Conservation (phyloP, 2,888 invertebrate species). For the Aphidius colemani region DNA sequence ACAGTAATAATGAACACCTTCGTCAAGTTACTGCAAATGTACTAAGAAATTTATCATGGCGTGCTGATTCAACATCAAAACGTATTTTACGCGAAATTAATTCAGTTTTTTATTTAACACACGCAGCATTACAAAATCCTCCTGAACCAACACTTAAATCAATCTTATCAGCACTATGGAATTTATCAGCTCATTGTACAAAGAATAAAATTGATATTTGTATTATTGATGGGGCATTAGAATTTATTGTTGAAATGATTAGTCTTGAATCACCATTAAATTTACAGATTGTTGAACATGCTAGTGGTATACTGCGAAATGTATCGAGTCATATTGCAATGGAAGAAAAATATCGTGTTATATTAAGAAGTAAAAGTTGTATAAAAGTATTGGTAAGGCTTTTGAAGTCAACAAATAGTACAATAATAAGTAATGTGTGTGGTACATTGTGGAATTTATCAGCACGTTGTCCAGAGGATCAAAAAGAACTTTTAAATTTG, state of each 20-base stretch:
- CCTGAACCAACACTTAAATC: constrained; percentile 94
- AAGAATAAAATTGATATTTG: constrained; percentile 94
- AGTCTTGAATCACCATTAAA: constrained; percentile 86
- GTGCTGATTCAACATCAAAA: constrained; percentile 24
- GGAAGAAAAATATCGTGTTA: constrained; percentile 82
- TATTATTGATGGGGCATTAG: constrained; percentile 83
- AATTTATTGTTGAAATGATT: constrained; percentile 85
- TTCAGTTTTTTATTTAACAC: constrained; percentile 82
- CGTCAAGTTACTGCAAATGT: constrained; percentile 26
- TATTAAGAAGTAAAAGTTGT: constrained; percentile 81
- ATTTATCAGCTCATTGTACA: constrained; percentile 91
- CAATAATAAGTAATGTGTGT: constrained; percentile 92
- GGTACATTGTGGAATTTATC: constrained; percentile 96
- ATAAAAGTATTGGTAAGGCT: constrained; percentile 85
- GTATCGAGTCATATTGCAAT: constrained; percentile 92
- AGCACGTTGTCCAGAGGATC: constrained; percentile 84
- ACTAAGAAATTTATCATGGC: constrained; percentile 26
- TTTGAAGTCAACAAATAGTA: constrained; percentile 86
- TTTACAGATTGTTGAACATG: constrained; percentile 87
- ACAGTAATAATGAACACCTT: constrained; percentile 18
- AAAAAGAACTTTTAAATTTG: constrained; percentile 84
- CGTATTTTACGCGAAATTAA: constrained; percentile 66
- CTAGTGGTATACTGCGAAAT: constrained; percentile 92
- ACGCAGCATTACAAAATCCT: constrained; percentile 83
- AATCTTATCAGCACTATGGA: constrained; percentile 92